A percentile compares a stretch with the other conserved stretches of the same genome.
Conservation (phyloP, 1,140 invertebrate species). For the Akabosia matsudoensis region DNA sequence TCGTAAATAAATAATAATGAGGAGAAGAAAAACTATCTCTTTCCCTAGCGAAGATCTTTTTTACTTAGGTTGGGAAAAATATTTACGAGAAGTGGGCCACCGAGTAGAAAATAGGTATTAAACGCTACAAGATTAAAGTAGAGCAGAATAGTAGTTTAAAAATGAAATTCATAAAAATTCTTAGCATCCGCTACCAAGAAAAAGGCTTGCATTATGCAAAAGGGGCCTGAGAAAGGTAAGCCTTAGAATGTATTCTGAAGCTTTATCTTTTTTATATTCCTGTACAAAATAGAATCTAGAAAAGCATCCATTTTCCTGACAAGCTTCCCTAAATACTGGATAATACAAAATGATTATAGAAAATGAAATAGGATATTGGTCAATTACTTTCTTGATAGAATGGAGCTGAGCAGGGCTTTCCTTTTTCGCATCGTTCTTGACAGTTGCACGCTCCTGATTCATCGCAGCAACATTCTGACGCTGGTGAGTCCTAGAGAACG, state of each 20-base stretch:
- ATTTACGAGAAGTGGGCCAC: not conserved
- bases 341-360: not conserved
- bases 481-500: conserved; percentile 60
- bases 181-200: no score
- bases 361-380: conserved; percentile 24
- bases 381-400: conserved; percentile 81
- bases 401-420: conserved; percentile 70
- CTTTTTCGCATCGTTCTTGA: conserved; percentile 69
- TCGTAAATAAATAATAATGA: conserved; percentile 4
- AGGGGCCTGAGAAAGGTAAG: no score
- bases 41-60: not conserved
- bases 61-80: not conserved
- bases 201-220: no score
- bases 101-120: not conserved
- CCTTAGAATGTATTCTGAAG: no score
- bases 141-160: no score
- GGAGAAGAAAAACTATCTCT: not conserved
- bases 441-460: conserved; percentile 70
- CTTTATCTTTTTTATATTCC: no score
- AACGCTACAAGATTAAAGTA: no score
- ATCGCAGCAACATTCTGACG: conserved; percentile 64
- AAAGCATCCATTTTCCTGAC: no score
- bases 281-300: no score
- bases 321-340: no score
- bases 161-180: no score